phyloP scores from a whole-genome alignment of 2,888 invertebrate species.

The Mythimna loreyi region DNA sequence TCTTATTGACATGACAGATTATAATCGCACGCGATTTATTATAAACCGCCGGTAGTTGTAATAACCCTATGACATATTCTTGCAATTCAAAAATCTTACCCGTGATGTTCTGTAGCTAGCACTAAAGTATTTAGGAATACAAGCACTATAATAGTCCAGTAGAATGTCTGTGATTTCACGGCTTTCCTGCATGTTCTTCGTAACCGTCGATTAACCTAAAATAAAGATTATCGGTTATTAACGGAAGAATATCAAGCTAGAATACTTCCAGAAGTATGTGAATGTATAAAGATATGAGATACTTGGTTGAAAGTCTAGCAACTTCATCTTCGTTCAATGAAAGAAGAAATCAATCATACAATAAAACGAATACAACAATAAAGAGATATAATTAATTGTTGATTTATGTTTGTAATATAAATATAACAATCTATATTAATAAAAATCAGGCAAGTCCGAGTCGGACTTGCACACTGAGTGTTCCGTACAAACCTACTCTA shows the following conservation, averaged over 20 bases:
- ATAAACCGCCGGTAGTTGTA: neutral
- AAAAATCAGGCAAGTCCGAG: no score
- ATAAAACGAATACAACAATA: no score
- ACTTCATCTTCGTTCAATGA: no score
- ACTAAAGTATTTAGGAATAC: slow-evolving; percentile 99
- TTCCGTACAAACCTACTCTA: no score
- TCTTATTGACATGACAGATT: neutral
- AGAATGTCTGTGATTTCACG: slow-evolving; percentile 99
- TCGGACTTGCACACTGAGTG: no score
- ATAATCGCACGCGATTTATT: neutral
- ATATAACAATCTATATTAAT: no score
- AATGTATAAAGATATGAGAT: no score
- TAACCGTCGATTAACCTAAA: slow-evolving; percentile 95
- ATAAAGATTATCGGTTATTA: neutral
- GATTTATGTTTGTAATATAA: no score
- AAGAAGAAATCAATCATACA: no score
- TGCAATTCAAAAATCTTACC: slow-evolving; percentile 70
- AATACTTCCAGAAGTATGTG: no score
- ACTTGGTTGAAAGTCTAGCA: no score
- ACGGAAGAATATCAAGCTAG: neutral
- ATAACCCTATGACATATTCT: neutral
- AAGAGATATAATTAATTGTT: no score
- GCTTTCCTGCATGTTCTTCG: slow-evolving; percentile 97
- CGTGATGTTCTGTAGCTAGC: slow-evolving; percentile 98
- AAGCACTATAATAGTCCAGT: slow-evolving; percentile 99